phyloP scores from a whole-genome alignment of 1,140 invertebrate genomes.

The Nasonia giraulti region DNA sequence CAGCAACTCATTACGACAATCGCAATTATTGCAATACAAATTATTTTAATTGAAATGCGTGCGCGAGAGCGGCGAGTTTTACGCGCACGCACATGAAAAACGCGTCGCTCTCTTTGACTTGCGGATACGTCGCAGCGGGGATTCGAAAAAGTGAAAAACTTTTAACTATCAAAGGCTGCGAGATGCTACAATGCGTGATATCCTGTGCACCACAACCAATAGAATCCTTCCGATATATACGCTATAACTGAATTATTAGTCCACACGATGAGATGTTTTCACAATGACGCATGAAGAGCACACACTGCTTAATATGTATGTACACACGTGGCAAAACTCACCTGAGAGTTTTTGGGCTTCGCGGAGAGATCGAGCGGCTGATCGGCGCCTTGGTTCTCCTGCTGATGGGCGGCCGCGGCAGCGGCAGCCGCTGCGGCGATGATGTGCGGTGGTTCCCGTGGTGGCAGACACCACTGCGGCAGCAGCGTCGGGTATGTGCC shows the following conservation, averaged over 20 bases:
- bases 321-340: constrained; percentile 47
- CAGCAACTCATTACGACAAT: not conserved
- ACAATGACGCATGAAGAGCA: no score
- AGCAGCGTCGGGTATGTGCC: constrained; percentile 74
- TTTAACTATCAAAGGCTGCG: no score
- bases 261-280: no score
- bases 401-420: constrained; percentile 69
- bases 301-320: no score
- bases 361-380: constrained; percentile 88
- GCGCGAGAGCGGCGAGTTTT: no score
- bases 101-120: no score
- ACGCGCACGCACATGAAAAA: no score
- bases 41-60: not conserved
- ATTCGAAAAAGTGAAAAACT: no score
- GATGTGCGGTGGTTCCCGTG: constrained; percentile 71
- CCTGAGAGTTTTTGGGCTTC: constrained; percentile 77
- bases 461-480: constrained; percentile 77
- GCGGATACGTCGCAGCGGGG: no score
- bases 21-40: not conserved
- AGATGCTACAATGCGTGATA: no score
- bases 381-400: constrained; percentile 71
- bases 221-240: not conserved
- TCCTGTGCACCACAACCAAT: no score
- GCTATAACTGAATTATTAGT: not conserved
- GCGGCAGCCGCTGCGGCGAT: constrained; percentile 74